Percentiles rank a stretch among this genome's conserved stretches.
Conservation (phyloP, 1,140 invertebrate species). For the Papilio xuthus region DNA sequence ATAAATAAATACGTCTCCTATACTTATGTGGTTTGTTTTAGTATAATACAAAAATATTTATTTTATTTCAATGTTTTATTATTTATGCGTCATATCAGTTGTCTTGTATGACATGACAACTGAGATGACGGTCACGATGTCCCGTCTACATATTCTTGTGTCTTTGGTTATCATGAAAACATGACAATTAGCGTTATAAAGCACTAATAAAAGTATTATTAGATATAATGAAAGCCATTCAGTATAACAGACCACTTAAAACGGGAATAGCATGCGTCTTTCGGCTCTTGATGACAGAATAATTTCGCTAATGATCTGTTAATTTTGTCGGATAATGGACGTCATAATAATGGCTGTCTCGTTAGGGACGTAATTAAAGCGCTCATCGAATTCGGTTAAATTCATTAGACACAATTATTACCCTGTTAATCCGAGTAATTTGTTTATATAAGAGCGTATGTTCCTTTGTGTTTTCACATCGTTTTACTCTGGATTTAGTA, state of each 20-base stretch:
- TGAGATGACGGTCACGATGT: too few species aligned
- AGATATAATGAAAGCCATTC: not conserved
- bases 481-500: not conserved
- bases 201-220: not conserved
- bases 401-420: constrained; percentile 27
- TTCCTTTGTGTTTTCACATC: not conserved
- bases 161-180: not conserved
- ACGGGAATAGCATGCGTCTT: constrained; percentile 21
- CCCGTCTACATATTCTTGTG: too few species aligned
- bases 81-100: too few species aligned
- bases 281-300: constrained; percentile 32
- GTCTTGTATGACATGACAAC: too few species aligned
- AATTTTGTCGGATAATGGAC: constrained; percentile 24
- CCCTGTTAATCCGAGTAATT: constrained; percentile 8
- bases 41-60: too few species aligned
- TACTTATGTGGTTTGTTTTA: too few species aligned
- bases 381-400: constrained; percentile 28
- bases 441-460: not conserved
- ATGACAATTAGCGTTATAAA: not conserved
- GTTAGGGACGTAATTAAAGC: constrained; percentile 34
- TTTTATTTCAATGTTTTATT: too few species aligned
- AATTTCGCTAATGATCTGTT: constrained; percentile 29
- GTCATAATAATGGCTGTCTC: constrained; percentile 34
- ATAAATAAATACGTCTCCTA: too few species aligned
- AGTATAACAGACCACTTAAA: not conserved